Evolutionary conservation across 1,140 invertebrate genomes (phyloP).

Genomic region (Pygmarrhopalites habei): DNA sequence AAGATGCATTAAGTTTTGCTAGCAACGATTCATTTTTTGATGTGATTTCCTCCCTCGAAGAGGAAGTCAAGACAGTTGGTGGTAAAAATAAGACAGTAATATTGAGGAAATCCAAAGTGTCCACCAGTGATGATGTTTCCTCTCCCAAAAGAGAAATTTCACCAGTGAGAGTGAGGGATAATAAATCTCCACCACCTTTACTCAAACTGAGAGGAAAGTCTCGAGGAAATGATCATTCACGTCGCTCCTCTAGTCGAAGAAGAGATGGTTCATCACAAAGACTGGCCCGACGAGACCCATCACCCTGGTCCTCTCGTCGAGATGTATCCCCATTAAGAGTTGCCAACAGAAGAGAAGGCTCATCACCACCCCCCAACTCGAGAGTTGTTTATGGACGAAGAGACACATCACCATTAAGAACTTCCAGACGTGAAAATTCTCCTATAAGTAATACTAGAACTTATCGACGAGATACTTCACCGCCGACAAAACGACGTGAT

Average conservation of each 20-base stretch:
- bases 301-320: background rate
- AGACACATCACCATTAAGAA: background rate
- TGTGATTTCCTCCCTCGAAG: conserved; percentile 1
- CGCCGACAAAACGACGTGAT: background rate
- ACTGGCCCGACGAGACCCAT: background rate
- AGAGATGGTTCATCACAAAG: background rate
- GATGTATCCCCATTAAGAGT: background rate
- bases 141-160: background rate
- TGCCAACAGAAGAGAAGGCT: background rate
- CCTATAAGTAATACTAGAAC: background rate
- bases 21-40: conserved; percentile 9
- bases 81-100: background rate
- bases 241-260: no score
- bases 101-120: background rate
- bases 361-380: no score
- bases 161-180: background rate
- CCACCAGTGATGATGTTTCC: background rate
- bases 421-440: background rate
- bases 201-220: no score
- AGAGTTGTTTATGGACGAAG: no score
- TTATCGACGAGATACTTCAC: background rate
- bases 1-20: conserved; percentile 13
- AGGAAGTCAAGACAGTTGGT: conserved; percentile 1
- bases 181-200: background rate
- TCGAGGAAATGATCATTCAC: no score